Conservation (phyloP, 2,113 vertebrate species). For the Rhinopomastus cyanomelas region DNA sequence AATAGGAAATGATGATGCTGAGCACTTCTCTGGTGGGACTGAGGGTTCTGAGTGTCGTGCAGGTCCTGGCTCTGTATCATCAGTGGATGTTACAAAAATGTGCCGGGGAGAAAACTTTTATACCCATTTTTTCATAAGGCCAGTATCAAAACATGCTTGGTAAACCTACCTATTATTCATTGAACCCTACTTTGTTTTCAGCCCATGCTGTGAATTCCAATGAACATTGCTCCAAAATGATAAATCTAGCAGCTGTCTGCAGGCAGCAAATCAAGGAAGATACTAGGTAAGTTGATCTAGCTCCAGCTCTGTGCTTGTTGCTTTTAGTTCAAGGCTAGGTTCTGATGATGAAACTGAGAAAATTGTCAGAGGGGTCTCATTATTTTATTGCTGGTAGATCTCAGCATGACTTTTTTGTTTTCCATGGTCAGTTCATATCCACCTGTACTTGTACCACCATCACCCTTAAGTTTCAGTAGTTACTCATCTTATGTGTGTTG, state of each 20-base stretch:
- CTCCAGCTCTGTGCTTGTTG: not conserved
- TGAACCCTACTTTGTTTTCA: conserved; percentile 16
- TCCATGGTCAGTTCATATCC: not conserved
- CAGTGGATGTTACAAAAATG: conserved; percentile 10
- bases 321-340: not conserved
- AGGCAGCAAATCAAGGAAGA: conserved; percentile 78
- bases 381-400: not conserved
- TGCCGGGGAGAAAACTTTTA: not conserved
- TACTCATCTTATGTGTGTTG: not conserved
- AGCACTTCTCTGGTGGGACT: not conserved
- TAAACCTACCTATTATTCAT: conserved; percentile 3
- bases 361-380: not conserved
- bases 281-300: conserved; percentile 75
- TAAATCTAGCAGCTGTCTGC: conserved; percentile 72
- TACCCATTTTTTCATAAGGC: not conserved
- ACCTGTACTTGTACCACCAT: not conserved
- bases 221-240: conserved; percentile 78
- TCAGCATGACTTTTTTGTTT: not conserved
- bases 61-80: not conserved
- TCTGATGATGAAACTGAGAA: not conserved
- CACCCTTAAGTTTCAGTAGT: not conserved
- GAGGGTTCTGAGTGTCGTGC: not conserved
- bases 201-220: conserved; percentile 67
- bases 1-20: not conserved
- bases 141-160: conserved; percentile 1